Evolutionary conservation across 2,888 invertebrate species (phyloP).

Genomic region (Lysandra coridon): DNA sequence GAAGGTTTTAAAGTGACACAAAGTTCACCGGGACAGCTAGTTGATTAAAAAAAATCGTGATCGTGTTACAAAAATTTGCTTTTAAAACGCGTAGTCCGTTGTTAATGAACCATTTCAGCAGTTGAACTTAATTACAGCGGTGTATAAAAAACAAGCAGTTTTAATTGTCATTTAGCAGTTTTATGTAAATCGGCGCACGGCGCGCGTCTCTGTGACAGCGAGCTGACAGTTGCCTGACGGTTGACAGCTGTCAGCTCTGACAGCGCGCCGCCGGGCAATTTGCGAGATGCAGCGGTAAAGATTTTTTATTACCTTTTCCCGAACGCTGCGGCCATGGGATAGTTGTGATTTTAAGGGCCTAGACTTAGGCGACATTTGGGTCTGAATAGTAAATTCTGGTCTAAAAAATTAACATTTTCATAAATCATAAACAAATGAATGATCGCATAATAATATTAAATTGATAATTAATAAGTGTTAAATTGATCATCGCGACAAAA

Average conservation of each 20-base stretch:
- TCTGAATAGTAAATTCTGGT: no score
- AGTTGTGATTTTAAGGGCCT: conserved; percentile 14
- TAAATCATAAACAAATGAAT: no score
- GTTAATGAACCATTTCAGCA: conserved; percentile 16
- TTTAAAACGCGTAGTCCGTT: neutral
- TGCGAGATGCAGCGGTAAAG: conserved; percentile 38
- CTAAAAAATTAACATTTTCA: no score
- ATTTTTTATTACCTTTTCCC: conserved; percentile 31
- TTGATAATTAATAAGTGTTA: no score
- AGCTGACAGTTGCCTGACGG: conserved; percentile 61
- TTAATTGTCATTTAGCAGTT: conserved; percentile 49
- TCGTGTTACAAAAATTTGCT: neutral
- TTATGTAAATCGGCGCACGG: conserved; percentile 48
- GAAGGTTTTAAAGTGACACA: no score
- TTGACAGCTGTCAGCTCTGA: conserved; percentile 54
- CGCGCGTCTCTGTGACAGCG: conserved; percentile 62
- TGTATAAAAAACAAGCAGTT: conserved; percentile 41
- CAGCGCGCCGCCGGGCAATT: conserved; percentile 61
- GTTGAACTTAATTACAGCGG: conserved; percentile 37
- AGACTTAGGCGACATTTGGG: neutral
- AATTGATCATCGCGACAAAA: no score
- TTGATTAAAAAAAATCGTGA: no score
- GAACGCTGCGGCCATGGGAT: neutral
- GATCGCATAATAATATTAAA: no score
- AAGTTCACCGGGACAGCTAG: no score